Conservation (phyloP, 2,797 vertebrate genomes). For the Spea hammondii region DNA sequence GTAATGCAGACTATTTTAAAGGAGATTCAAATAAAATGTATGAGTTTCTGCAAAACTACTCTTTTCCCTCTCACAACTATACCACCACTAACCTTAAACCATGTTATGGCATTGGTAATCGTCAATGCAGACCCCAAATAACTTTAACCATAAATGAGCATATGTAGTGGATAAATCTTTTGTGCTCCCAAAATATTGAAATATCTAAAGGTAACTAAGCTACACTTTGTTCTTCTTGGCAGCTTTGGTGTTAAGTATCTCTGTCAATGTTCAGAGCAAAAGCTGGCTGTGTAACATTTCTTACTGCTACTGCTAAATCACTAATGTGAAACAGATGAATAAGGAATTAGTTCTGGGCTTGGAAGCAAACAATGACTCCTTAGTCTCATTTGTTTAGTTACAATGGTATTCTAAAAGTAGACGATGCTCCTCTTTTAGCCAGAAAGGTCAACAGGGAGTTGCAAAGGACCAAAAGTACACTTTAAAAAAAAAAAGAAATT, state of each 20-base stretch:
- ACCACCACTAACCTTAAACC: not conserved
- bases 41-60: not conserved
- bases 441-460: conserved; percentile 26
- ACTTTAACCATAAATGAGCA: conserved; percentile 3
- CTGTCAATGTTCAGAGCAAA: conserved; percentile 52
- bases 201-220: not conserved
- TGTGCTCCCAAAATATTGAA: not conserved
- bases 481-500: not conserved
- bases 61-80: not conserved
- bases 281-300: conserved; percentile 57
- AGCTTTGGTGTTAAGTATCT: conserved; percentile 36
- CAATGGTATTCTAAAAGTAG: conserved; percentile 21
- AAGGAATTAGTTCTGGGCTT: conserved; percentile 52
- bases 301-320: conserved; percentile 64
- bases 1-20: not conserved
- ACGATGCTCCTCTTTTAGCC: conserved; percentile 4
- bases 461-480: conserved; percentile 3
- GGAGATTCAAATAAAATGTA: not conserved
- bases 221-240: conserved; percentile 51
- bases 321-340: conserved; percentile 66
- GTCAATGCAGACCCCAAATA: conserved; percentile 21
- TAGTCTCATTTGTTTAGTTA: conserved; percentile 17
- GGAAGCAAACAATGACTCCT: conserved; percentile 54
- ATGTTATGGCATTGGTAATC: not conserved
- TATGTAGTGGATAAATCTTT: conserved; percentile 28